These are phyloP conservation scores for Eudasyphora cyanicolor DNA, from an alignment of 2,888 invertebrate genomes.

Conservation along the genomic window DNA sequence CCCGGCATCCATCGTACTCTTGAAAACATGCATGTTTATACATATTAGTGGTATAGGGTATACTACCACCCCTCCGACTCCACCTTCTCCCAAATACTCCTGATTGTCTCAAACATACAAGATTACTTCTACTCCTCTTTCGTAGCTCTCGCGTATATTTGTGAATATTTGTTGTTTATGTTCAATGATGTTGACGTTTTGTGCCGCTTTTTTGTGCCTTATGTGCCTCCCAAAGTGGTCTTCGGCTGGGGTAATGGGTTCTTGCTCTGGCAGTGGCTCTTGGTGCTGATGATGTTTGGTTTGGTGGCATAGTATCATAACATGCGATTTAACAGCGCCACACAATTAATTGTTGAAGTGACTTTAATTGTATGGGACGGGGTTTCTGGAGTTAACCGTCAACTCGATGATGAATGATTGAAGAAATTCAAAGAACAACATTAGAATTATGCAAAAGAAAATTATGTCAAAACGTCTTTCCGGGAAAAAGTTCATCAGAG, in stretches of 20 bases:
- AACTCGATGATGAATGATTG: slow-evolving; percentile 40
- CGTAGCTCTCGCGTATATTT: too few relatives aligned
- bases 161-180: slow-evolving; percentile 42
- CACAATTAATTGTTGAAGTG: slow-evolving; percentile 77
- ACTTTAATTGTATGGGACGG: slow-evolving; percentile 75
- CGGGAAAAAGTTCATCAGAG: background rate
- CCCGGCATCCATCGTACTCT: background rate
- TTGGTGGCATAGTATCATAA: slow-evolving; percentile 60
- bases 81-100: slow-evolving; percentile 1
- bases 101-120: background rate
- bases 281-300: too few relatives aligned
- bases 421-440: slow-evolving; percentile 27
- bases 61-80: too few relatives aligned
- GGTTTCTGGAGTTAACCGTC: slow-evolving; percentile 35
- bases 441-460: slow-evolving; percentile 16
- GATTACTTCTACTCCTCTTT: too few relatives aligned
- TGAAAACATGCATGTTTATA: slow-evolving; percentile 8
- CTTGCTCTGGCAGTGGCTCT: too few relatives aligned
- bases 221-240: too few relatives aligned
- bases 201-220: background rate
- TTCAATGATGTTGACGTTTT: slow-evolving; percentile 47
- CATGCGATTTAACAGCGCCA: slow-evolving; percentile 75
- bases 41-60: background rate
- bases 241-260: background rate
- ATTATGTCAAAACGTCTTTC: background rate